Base-by-base conservation (phyloP, 2,113 vertebrate genomes). In the Hippoglossus stenolepis region DNA sequence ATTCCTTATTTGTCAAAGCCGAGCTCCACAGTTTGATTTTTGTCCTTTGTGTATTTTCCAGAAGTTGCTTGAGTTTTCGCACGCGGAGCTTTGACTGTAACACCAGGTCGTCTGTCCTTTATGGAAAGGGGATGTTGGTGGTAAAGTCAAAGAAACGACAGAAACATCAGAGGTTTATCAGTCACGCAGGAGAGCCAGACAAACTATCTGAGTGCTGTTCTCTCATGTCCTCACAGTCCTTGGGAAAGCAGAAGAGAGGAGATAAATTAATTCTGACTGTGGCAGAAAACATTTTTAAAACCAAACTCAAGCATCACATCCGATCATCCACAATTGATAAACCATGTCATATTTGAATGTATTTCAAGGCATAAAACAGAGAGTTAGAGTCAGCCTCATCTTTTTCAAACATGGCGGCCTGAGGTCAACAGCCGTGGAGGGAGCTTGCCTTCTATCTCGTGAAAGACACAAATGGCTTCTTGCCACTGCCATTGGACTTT, bases 61-160 rank as follows among this genome's bases (percentile, higher is more conserved):
- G 62, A 1, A 63, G 61, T 71, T 26, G 43, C 49, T 77, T 61
- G 28, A 59, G 53, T 74, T 59, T 76, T 81, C 54, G 26, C 56
- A 72, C 71, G 2, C 7, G 26, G 65, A 77, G 80, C 65, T 71
- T 75, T 12, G 24, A 77, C 78, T 69, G 28, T 35, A 64, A 73
- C 64, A 66, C 47, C 62, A 11, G 62, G 54, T 75, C 82, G 73
- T 80, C 72, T 43, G 80, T 87, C 73, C 79, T 75, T 84, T 62
- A 69, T 59, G 58, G 74, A 75, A 81, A 79, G n/a, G 75, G 73
- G 4, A 49, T 73, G 74, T 82, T 81, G 67, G 72, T 77, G 68
- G 70, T 79, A 61, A 68, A 79, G 72, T 85, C 43, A 72, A 83
- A 86, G 45, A 69, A 84, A 85, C 2, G 43, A 84, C 75, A 76